Base-by-base conservation (phyloP, 2,797 vertebrate genomes). In the Sebastes oblongus region DNA sequence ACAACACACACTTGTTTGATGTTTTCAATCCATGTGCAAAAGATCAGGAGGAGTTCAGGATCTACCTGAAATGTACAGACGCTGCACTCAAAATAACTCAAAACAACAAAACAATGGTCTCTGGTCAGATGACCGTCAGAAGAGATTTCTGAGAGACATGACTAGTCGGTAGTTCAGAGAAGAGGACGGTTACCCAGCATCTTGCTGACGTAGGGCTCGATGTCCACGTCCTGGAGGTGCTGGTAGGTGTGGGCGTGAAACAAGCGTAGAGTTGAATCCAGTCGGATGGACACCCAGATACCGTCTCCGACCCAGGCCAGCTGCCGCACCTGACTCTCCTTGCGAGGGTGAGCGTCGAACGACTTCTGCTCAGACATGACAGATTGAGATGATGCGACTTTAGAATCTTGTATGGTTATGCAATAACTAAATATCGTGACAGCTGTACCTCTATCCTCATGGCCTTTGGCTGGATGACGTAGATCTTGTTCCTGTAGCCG, bases 151-250 rank as follows among this genome's bases (percentile, higher is more conserved):
- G 36, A 24, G 20, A 8, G 12, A 6, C 24, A 13, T 3, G 27
- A 14, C 25, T 11, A 2, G 39, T 32, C 36, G 14, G 11, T 61
- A 22, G 10, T 65, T 61, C 5, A 34, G 30, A n/a, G 14, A 27
- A 12, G 52, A 14, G 32, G 1, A 20, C 25, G 24, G 91, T 89
- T 92, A 99, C 98, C 98, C 54, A 99, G 92, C 98, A 99, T 99
- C 93, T 99, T 99, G 96, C 98, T 99, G 96, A 99, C 98, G 0
- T 99, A 99, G 61, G 98, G 98, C 86, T 99, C 98, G 0, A 99
- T 99, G 94, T 99, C 98, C 24, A 99, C 98, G 0, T 99, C 98
- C 87, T 99, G 98, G 65, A 99, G 96, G 85, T 99, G 98, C 86
- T 99, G 98, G 82, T 97, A 97, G 79, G 97, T 99, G 94, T 98